phyloP scores from a whole-genome alignment of 2,113 vertebrate genomes.

The Dipodomys spectabilis region DNA sequence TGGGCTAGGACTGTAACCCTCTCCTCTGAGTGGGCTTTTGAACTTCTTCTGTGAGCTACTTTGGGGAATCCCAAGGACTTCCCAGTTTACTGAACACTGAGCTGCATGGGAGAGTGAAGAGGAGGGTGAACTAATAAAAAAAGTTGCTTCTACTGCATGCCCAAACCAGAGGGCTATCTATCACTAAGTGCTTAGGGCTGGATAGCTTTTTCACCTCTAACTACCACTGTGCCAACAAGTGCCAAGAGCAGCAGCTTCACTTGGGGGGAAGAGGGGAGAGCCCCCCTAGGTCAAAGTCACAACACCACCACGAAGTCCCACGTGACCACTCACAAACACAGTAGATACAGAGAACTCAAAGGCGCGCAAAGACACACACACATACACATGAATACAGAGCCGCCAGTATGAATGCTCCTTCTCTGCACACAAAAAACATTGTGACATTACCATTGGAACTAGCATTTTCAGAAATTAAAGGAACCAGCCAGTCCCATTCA shows the following conservation, averaged over 20 bases:
- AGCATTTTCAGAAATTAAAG: constrained; percentile 84
- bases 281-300: constrained; percentile 88
- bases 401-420: constrained; percentile 81
- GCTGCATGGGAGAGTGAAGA: constrained; percentile 35
- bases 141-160: constrained; percentile 31
- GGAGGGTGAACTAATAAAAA: constrained; percentile 30
- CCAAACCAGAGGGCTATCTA: constrained; percentile 10
- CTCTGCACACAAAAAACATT: constrained; percentile 86
- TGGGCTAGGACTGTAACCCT: background rate
- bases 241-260: constrained; percentile 87
- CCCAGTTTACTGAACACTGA: constrained; percentile 50
- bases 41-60: constrained; percentile 45
- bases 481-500: constrained; percentile 80
- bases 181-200: constrained; percentile 55
- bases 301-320: constrained; percentile 91
- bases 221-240: constrained; percentile 85
- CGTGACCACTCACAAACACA: constrained; percentile 88
- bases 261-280: constrained; percentile 52
- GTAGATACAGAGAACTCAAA: constrained; percentile 89
- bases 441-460: constrained; percentile 82
- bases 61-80: constrained; percentile 33
- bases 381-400: constrained; percentile 86
- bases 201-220: constrained; percentile 74
- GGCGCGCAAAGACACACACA: constrained; percentile 85
- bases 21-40: background rate